phyloP scores from a whole-genome alignment of 2,113 vertebrate genomes.

The Eulacestoma nigropectus region DNA sequence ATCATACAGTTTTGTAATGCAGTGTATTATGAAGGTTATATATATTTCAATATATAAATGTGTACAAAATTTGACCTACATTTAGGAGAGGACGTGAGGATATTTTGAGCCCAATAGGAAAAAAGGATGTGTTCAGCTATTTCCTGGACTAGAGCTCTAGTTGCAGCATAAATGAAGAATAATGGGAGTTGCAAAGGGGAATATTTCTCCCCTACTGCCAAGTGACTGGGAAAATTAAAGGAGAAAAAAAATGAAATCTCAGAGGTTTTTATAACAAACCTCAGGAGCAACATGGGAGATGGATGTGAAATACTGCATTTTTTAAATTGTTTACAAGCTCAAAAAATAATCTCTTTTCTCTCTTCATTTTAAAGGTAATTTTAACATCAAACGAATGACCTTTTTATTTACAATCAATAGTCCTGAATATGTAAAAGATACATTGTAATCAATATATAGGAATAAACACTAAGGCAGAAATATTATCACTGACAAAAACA shows the following conservation, averaged over 20 bases:
- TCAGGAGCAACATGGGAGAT: neutral
- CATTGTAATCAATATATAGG: neutral
- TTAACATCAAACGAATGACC: neutral
- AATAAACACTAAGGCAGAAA: neutral
- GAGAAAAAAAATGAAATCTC: neutral
- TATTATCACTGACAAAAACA: neutral
- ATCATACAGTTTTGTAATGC: neutral
- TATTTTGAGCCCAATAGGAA: neutral
- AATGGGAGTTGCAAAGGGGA: neutral
- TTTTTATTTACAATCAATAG: conserved; percentile 1
- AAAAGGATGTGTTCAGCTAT: neutral
- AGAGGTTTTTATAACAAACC: neutral
- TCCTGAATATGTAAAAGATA: neutral
- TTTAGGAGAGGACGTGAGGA: neutral
- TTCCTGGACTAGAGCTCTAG: neutral
- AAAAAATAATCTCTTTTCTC: neutral
- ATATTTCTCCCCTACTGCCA: neutral
- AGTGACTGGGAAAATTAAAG: neutral
- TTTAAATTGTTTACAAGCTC: neutral
- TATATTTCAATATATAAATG: neutral
- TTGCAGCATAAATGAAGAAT: neutral
- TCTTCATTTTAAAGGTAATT: neutral
- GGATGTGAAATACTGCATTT: neutral
- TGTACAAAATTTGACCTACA: neutral
- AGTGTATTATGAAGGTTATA: neutral